Percentiles rank a stretch among this genome's conserved stretches.
These are phyloP conservation scores for Phaethon lepturus DNA, from an alignment of 2,113 vertebrate species.

Conservation along the genomic window DNA sequence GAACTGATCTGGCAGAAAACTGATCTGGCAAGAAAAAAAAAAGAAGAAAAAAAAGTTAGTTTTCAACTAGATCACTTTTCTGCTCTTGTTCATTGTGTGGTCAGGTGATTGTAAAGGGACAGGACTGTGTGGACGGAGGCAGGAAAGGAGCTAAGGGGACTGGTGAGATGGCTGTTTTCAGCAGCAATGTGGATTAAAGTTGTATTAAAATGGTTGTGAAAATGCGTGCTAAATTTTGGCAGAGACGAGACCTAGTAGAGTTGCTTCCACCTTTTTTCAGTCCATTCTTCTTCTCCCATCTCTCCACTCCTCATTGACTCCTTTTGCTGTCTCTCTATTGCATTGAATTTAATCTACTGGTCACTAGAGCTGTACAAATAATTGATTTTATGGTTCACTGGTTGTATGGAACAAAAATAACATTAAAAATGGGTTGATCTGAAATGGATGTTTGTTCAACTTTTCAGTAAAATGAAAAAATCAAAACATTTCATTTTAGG, in stretches of 20 bases:
- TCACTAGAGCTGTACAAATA: conserved; percentile 48
- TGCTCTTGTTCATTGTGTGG: fast-evolving
- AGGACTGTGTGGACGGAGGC: neutral
- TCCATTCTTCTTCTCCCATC: neutral
- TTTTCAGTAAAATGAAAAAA: conserved; percentile 41
- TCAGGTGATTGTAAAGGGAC: neutral
- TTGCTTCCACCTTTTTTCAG: neutral
- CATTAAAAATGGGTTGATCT: conserved; percentile 33
- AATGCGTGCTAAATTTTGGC: neutral
- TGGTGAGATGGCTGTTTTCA: neutral
- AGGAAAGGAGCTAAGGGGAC: neutral
- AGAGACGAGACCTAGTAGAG: neutral
- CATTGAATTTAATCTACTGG: conserved; percentile 47
- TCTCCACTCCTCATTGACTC: conserved; percentile 20
- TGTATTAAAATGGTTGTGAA: neutral
- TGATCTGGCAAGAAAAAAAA: neutral
- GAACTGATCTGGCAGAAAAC: neutral
- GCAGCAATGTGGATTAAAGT: neutral
- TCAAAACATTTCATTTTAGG: conserved; percentile 26
- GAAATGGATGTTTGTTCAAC: conserved; percentile 33
- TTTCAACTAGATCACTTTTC: neutral
- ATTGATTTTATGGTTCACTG: conserved; percentile 60
- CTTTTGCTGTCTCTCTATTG: neutral
- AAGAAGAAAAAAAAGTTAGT: neutral
- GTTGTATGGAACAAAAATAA: conserved; percentile 7